A percentile compares a stretch with the other conserved stretches of the same genome.
phyloP scores from a whole-genome alignment of 2,113 vertebrate species.

The Eurypyga helias region DNA sequence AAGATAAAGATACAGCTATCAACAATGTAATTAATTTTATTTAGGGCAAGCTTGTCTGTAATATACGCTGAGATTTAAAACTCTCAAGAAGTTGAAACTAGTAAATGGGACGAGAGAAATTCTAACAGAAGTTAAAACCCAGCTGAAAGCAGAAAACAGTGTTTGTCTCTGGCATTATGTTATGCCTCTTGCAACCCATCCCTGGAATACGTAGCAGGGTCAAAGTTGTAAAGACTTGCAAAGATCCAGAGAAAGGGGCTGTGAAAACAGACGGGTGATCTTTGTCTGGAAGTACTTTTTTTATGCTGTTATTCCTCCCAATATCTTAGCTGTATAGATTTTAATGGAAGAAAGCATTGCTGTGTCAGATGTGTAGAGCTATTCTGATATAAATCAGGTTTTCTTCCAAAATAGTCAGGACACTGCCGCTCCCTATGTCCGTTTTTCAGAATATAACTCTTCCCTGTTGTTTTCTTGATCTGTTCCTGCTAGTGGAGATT shows the following conservation, averaged over 20 bases:
- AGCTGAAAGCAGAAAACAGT: neutral
- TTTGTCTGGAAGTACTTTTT: neutral
- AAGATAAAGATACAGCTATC: neutral
- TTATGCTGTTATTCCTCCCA: neutral
- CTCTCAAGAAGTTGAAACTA: neutral
- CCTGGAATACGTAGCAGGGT: neutral
- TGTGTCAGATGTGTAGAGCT: neutral
- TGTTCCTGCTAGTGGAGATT: accelerated
- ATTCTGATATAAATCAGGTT: neutral
- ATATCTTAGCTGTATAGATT: neutral
- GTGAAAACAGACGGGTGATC: neutral
- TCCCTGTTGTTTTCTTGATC: neutral
- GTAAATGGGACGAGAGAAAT: neutral
- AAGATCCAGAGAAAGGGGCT: neutral
- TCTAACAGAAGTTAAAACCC: neutral
- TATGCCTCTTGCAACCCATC: neutral
- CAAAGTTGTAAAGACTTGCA: neutral
- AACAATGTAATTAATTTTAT: neutral
- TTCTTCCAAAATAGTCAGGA: neutral
- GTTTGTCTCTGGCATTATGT: neutral
- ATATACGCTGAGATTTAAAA: neutral
- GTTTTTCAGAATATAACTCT: neutral
- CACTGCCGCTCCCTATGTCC: accelerated
- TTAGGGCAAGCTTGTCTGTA: neutral
- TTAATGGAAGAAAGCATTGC: neutral